These are phyloP conservation scores for Oscheius sp. DNA, from an alignment of 2,888 invertebrate genomes.

Conservation along the genomic window DNA sequence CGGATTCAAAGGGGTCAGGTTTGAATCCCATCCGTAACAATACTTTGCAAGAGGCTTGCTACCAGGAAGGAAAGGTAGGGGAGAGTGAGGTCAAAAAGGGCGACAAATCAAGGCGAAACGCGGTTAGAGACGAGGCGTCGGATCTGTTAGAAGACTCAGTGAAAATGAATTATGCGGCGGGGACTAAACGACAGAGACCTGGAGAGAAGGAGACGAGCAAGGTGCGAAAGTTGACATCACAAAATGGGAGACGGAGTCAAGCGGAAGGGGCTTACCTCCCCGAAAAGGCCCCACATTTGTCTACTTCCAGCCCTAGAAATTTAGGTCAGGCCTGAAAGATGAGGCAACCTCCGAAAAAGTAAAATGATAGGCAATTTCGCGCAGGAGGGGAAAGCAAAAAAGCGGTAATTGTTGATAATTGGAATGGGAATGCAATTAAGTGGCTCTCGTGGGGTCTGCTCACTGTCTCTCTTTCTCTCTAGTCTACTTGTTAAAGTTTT, in stretches of 20 bases:
- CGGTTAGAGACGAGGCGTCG: conserved; percentile 15
- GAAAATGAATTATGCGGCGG: conserved; percentile 35
- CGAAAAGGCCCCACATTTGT: neutral
- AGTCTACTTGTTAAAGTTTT: too few species aligned
- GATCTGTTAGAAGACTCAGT: conserved; percentile 26
- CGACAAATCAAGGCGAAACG: conserved; percentile 11
- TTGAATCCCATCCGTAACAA: too few species aligned
- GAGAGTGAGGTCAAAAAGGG: neutral
- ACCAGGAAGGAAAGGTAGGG: neutral
- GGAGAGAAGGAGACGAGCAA: conserved; percentile 7
- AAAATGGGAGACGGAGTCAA: neutral
- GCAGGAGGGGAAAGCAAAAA: neutral
- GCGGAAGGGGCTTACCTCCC: neutral
- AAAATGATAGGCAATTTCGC: neutral
- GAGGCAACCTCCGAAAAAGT: too few species aligned
- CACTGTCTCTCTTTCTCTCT: too few species aligned
- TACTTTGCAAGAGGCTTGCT: too few species aligned
- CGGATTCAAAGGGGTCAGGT: too few species aligned
- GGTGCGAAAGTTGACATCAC: conserved; percentile 6
- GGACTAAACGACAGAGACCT: conserved; percentile 3
- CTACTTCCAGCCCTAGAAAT: neutral
- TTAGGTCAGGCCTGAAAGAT: too few species aligned
- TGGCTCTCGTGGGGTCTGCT: too few species aligned
- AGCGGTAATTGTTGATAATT: conserved; percentile 8
- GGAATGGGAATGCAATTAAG: too few species aligned